These are phyloP conservation scores for Homalodisca vitripennis DNA, from an alignment of 1,140 invertebrate species.

Conservation along the genomic window DNA sequence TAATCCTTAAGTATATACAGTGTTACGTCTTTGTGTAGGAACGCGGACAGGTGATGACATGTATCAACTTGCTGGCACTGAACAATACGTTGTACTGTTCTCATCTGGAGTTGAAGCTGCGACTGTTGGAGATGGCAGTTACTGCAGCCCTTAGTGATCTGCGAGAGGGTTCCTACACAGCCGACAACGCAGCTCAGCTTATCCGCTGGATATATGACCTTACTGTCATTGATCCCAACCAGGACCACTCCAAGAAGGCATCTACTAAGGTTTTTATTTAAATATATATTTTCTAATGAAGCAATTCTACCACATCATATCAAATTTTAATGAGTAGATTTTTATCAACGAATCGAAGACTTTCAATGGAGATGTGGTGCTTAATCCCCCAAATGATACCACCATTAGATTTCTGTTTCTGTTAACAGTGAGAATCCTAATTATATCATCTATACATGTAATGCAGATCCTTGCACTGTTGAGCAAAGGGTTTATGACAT, in stretches of 20 bases:
- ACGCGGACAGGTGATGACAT: constrained; percentile 60
- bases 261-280: constrained; percentile 43
- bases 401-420: no score
- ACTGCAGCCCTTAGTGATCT: constrained; percentile 59
- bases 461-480: no score
- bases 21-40: no score
- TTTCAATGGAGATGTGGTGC: no score
- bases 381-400: no score
- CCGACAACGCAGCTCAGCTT: constrained; percentile 55
- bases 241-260: constrained; percentile 54
- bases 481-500: no score
- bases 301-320: no score
- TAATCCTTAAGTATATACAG: no score
- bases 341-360: no score
- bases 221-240: constrained; percentile 55
- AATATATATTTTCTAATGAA: background rate
- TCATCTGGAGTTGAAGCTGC: constrained; percentile 56
- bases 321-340: no score
- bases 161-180: constrained; percentile 50
- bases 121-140: constrained; percentile 61
- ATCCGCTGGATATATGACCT: constrained; percentile 60
- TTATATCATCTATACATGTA: no score
- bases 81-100: constrained; percentile 59
- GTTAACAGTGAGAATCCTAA: no score
- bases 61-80: constrained; percentile 59